Conservation (phyloP, 2,113 vertebrate species). For the Papio anubis region DNA sequence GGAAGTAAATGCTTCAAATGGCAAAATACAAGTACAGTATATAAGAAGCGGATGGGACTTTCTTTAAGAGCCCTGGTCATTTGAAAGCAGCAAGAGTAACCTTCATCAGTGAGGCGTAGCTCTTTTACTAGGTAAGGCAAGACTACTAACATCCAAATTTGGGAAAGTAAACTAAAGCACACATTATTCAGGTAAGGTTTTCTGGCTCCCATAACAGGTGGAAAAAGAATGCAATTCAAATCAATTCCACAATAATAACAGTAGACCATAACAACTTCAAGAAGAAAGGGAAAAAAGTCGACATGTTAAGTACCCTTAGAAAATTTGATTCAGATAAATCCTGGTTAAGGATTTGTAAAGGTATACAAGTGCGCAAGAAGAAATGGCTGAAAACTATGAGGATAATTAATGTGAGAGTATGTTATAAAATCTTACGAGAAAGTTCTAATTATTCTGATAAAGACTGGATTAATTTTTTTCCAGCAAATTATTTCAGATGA, state of each 20-base stretch:
- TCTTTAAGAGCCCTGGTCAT: neutral
- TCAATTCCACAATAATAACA: neutral
- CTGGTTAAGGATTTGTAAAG: neutral
- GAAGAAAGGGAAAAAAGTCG: neutral
- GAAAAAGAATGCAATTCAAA: neutral
- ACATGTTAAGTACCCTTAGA: neutral
- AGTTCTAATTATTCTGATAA: slow-evolving; percentile 34
- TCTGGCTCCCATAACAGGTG: neutral
- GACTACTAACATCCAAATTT: neutral
- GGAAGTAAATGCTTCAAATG: neutral
- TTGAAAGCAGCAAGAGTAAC: neutral
- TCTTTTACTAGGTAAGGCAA: neutral
- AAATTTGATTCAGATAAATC: neutral
- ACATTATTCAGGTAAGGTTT: neutral
- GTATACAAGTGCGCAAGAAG: neutral
- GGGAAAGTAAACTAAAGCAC: neutral
- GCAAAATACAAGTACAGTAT: neutral
- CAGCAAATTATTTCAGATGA: neutral
- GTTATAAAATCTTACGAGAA: slow-evolving; percentile 23
- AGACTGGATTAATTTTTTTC: neutral
- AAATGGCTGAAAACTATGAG: slow-evolving; percentile 10
- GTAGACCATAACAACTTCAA: neutral
- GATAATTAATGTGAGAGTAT: neutral
- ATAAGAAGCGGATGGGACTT: neutral
- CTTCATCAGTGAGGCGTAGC: neutral